Evolutionary conservation across 2,113 vertebrate genomes (phyloP), one percentile per base, ranked within the genome.

Genomic region (Nymphicus hollandicus): DNA sequence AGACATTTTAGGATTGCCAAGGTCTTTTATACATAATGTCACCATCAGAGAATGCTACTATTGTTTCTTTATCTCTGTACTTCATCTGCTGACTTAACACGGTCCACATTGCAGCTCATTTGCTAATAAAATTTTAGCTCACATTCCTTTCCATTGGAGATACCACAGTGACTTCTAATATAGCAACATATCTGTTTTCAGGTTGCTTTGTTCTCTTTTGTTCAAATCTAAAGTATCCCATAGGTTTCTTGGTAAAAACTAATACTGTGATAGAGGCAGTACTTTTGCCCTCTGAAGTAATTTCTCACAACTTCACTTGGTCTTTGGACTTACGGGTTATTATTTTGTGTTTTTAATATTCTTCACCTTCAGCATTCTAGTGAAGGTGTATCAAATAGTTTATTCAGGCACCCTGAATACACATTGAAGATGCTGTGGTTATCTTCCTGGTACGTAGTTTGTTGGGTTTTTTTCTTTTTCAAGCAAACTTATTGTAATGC

Each of bases 61-160:
- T 95, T 95, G 94, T 97, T 92, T 94, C 66, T 80, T 69, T 80
- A 91, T 95, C 94, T 96, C 63, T 58, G 2, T 58, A 19, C 44
- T 83, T 91, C 76, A 77, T 82, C 87, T 93, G 53, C 43, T 86
- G 79, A 41, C 76, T 86, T 94, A 86, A 91, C 89, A 89, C 74
- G 91, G 91, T 92, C 35, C 63, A 79, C 56, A 74, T 77, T 89
- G 73, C 93, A 58, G 87, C 53, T 89, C 35, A 49, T 61, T 72
- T 87, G 31, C 78, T 94, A 91, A 88, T 93, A 90, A 91, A 88
- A 89, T 81, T 93, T 94, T 81, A 93, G 78, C 81, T 96, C 79
- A 12, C 86, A 44, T 93, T 96, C 73, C 89, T 91, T 95, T 82
- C 53, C 79, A 77, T 94, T 55, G 89, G 72, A 90, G 74, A 60